Percentiles rank a stretch among this genome's conserved stretches.
Conservation (phyloP, 2,888 invertebrate genomes). For the Cryptocheilus praepositus region DNA sequence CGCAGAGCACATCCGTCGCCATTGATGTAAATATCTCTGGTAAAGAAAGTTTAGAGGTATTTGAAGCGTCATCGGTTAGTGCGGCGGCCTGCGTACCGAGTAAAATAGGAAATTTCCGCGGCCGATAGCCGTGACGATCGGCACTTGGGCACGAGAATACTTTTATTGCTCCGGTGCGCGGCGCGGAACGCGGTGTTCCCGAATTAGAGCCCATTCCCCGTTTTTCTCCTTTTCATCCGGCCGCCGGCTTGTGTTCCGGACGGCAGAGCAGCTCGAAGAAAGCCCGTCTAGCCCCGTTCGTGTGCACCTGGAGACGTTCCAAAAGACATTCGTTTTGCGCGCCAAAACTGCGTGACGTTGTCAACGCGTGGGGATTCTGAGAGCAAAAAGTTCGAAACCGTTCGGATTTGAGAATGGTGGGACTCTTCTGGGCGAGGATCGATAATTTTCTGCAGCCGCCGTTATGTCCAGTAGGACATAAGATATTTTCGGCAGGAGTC, state of each 20-base stretch:
- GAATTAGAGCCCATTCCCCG: slow-evolving; percentile 41
- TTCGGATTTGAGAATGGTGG: background rate
- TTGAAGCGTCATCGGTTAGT: background rate
- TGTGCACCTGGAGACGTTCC: slow-evolving; percentile 58
- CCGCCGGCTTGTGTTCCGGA: slow-evolving; percentile 8
- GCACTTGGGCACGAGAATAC: slow-evolving; percentile 41
- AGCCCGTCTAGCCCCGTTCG: slow-evolving; percentile 5
- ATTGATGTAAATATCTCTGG: too few species aligned
- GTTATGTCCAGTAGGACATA: too few species aligned
- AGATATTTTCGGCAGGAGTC: too few species aligned
- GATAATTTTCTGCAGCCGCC: too few species aligned
- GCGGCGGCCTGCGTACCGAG: background rate
- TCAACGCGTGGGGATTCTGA: slow-evolving; percentile 26
- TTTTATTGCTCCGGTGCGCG: slow-evolving; percentile 48
- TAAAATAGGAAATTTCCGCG: background rate
- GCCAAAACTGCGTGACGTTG: slow-evolving; percentile 43
- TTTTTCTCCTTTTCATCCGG: slow-evolving; percentile 21
- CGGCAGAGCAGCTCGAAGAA: slow-evolving; percentile 17
- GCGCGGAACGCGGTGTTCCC: slow-evolving; percentile 40
- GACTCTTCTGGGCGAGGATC: too few species aligned
- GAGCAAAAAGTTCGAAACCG: background rate
- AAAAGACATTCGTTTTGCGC: slow-evolving; percentile 48
- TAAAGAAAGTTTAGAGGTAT: too few species aligned
- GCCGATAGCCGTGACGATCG: slow-evolving; percentile 19
- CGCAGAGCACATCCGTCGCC: too few species aligned